Percentiles rank a stretch among this genome's conserved stretches.
These are phyloP conservation scores for Aradophagus sp. DNA, from an alignment of 1,140 invertebrate species.

Conservation along the genomic window DNA sequence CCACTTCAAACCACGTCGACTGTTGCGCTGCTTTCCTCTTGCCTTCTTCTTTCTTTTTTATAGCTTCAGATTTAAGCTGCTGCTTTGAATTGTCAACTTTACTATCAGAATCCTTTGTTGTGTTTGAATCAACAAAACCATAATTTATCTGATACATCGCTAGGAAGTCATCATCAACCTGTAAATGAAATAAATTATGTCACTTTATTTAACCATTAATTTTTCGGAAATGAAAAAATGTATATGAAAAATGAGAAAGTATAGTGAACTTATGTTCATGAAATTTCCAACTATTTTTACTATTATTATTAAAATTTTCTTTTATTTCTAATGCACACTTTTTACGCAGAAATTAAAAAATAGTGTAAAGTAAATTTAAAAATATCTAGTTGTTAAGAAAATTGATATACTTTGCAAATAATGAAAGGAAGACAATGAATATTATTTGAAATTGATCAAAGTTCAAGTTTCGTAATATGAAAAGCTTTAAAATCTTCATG, in stretches of 20 bases:
- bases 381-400: too few species aligned
- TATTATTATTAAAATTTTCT: too few species aligned
- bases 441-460: too few species aligned
- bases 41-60: slow-evolving; percentile 63
- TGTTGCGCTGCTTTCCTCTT: slow-evolving; percentile 69
- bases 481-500: too few species aligned
- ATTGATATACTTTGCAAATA: too few species aligned
- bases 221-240: slow-evolving; percentile 1
- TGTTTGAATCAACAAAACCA: slow-evolving; percentile 80
- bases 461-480: too few species aligned
- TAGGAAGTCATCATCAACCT: slow-evolving; percentile 97
- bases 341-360: too few species aligned
- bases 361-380: too few species aligned
- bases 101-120: neutral
- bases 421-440: too few species aligned
- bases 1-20: slow-evolving; percentile 93
- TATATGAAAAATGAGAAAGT: neutral
- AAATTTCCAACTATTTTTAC: too few species aligned
- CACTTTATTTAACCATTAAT: neutral
- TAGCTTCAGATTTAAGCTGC: slow-evolving; percentile 41
- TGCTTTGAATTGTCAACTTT: slow-evolving; percentile 18
- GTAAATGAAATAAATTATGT: slow-evolving; percentile 42
- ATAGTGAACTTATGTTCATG: too few species aligned
- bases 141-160: slow-evolving; percentile 97
- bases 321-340: too few species aligned